phyloP scores from a whole-genome alignment of 2,888 invertebrate genomes.

The Pterostichus niger region DNA sequence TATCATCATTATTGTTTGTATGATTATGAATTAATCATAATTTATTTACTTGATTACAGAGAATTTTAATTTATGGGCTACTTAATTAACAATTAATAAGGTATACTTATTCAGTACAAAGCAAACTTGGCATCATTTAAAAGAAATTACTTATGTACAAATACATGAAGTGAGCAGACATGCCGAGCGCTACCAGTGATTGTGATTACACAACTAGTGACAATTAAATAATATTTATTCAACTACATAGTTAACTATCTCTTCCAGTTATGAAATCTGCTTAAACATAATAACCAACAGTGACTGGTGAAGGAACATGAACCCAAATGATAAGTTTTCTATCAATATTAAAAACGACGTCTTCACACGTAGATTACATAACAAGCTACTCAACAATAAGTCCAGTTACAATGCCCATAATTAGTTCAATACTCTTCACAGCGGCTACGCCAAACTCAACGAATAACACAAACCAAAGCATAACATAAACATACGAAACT shows the following conservation, averaged over 20 bases:
- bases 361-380: neutral
- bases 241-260: neutral
- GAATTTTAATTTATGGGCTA: no score
- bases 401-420: neutral
- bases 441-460: neutral
- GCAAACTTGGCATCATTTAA: no score
- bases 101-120: no score
- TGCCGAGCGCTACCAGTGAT: constrained; percentile 26
- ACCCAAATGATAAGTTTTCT: neutral
- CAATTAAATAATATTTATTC: neutral
- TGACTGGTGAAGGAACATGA: neutral
- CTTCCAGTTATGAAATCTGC: neutral
- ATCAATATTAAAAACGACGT: neutral
- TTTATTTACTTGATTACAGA: no score
- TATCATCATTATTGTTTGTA: no score
- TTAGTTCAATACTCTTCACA: neutral
- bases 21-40: no score
- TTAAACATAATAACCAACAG: neutral
- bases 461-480: neutral
- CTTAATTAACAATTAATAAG: no score
- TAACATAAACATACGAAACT: neutral
- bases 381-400: neutral
- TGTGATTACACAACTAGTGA: constrained; percentile 1
- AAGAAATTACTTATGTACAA: no score
- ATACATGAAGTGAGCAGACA: constrained; percentile 12